Base-by-base conservation (phyloP, 2,113 vertebrate species). In the Microtus richardsoni region DNA sequence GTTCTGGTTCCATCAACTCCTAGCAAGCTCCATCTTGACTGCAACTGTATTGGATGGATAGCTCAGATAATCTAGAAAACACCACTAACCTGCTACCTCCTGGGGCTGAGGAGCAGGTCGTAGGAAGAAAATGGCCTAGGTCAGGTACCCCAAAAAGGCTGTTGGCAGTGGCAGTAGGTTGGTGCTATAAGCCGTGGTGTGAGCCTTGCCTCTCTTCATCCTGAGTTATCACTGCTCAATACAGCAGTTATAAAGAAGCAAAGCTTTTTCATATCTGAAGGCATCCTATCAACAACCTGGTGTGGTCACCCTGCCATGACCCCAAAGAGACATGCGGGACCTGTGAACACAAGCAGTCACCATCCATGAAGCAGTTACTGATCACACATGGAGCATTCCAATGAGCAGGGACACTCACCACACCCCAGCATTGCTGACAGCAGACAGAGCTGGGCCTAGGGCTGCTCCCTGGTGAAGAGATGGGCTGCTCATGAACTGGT, bases 31-130 rank as follows among this genome's bases (percentile, higher is more conserved):
- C 58, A 28, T 36, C 74, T 49, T 52, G 66, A 74, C 14, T 44
- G 22, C 24, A 52, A 13, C 39, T 1, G 4, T 7, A 24, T 68
- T 39, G 19, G 8, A 5, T 24, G 9, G 44, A 13, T 7, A 30
- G 33, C 41, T 88, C 26, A 10, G 26, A 64, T 33, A 16, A 79
- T 13, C 26, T 49, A 44, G 70, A 84, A 44, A 54, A 78, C 30
- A 17, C 16, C 41, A 36, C 39, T n/a, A 22, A 26, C 44, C 26
- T 28, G 33, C 52, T 36, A 4, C 22, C 26, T n/a, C 26, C 47
- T 36, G 36, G n/a, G 52, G 14, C 77, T 5, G 2, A 49, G 49
- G 36, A 6, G 0, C 33, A 52, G 47, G 33, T 26, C 1, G 0
- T 13, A 7, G 21, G 5, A 30, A 28, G 9, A 17, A 64, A 2